Evolutionary conservation across 2,888 invertebrate genomes (phyloP).

Genomic region (Leuctra nigra): DNA sequence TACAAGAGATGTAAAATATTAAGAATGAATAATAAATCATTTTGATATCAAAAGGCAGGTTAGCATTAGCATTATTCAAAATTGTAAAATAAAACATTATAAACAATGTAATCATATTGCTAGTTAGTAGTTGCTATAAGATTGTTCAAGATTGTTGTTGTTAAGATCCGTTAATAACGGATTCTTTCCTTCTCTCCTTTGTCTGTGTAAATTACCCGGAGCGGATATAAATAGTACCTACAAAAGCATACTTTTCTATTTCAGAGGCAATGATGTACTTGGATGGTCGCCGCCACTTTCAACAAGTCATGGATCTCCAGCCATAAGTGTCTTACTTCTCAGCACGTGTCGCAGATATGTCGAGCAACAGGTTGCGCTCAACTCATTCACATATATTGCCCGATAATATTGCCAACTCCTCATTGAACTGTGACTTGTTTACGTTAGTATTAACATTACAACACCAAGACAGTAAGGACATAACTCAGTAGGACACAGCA

Average conservation of each 20-base stretch:
- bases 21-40: too few relatives aligned
- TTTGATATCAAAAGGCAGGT: too few relatives aligned
- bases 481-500: too few relatives aligned
- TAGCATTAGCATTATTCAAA: too few relatives aligned
- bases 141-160: not conserved
- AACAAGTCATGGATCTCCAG: slow-evolving; percentile 33
- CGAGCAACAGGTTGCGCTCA: not conserved
- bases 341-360: too few relatives aligned
- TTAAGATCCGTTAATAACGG: not conserved
- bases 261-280: slow-evolving; percentile 48
- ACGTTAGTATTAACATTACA: too few relatives aligned
- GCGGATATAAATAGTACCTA: not conserved
- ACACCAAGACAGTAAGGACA: too few relatives aligned
- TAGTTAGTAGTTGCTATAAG: not conserved
- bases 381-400: not conserved
- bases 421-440: too few relatives aligned
- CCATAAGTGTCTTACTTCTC: not conserved
- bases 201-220: not conserved
- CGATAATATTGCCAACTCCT: slow-evolving; percentile 1
- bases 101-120: too few relatives aligned
- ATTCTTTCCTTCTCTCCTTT: not conserved
- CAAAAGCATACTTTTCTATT: too few relatives aligned
- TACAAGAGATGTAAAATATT: too few relatives aligned
- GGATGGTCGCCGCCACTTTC: slow-evolving; percentile 44
- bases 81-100: too few relatives aligned